Conservation (phyloP, 2,113 vertebrate species). For the Tragelaphus imberbis region DNA sequence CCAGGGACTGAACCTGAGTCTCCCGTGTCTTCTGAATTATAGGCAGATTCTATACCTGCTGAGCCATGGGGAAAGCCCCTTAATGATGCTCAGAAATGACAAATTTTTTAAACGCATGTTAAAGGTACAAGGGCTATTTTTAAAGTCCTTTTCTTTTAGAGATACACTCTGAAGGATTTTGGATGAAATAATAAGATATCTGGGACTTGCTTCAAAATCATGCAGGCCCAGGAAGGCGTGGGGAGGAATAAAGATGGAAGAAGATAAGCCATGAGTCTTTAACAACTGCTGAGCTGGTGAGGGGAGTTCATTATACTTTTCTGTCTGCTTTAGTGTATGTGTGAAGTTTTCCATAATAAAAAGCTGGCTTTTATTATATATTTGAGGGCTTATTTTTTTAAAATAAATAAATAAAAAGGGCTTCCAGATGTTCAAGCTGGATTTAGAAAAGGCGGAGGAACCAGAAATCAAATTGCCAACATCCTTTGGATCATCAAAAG, state of each 20-base stretch:
- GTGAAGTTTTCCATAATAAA: not conserved
- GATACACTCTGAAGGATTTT: not conserved
- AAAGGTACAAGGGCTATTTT: not conserved
- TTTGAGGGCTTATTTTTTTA: not conserved
- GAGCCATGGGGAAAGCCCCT: not conserved
- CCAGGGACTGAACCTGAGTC: not conserved
- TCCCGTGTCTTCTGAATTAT: not conserved
- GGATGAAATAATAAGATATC: not conserved
- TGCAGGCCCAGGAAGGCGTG: not conserved
- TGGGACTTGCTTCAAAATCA: constrained; percentile 7
- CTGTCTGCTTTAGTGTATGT: not conserved
- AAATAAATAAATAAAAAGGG: not conserved
- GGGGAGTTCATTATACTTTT: not conserved
- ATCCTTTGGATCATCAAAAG: not conserved
- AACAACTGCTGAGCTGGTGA: not conserved
- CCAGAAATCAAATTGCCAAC: not conserved
- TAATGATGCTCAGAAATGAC: not conserved
- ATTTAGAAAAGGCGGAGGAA: not conserved
- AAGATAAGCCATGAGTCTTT: not conserved
- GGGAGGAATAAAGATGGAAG: not conserved
- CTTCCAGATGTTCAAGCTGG: not conserved
- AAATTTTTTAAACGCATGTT: not conserved
- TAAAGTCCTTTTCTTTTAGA: constrained; percentile 1
- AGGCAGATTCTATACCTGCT: not conserved
- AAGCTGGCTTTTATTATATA: not conserved